Evolutionary conservation across 1,140 invertebrate genomes (phyloP).

Genomic region (Lepidurus arcticus): DNA sequence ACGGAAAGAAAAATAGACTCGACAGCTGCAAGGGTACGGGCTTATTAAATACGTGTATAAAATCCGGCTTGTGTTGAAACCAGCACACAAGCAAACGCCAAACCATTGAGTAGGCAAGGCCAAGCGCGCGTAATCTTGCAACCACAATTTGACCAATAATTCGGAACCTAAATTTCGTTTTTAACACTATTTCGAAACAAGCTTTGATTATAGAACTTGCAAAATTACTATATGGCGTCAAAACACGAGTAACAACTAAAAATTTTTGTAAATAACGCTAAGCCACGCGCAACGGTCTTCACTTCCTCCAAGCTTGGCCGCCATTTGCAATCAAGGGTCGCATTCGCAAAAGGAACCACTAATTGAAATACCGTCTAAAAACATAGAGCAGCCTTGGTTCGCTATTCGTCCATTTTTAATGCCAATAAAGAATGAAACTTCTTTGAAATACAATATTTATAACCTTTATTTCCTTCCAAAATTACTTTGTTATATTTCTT

Average conservation of each 20-base stretch:
- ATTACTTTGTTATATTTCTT: too few relatives aligned
- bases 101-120: neutral
- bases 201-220: neutral
- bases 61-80: neutral
- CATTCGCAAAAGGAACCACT: neutral
- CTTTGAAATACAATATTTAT: too few relatives aligned
- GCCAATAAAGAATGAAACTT: too few relatives aligned
- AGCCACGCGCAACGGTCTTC: conserved; percentile 12
- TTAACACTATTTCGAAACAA: neutral
- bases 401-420: neutral
- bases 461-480: too few relatives aligned
- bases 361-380: neutral
- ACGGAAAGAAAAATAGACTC: neutral
- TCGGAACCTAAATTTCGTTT: neutral
- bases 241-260: conserved; percentile 3
- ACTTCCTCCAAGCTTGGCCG: conserved; percentile 14
- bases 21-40: neutral
- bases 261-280: conserved; percentile 1
- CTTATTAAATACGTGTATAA: neutral
- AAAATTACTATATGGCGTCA: neutral
- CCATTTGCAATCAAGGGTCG: neutral
- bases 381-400: neutral
- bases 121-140: neutral
- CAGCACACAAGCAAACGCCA: conserved; percentile 12
- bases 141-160: neutral